A percentile compares a stretch with the other conserved stretches of the same genome.
phyloP scores from a whole-genome alignment of 2,797 vertebrate species.

The Sibirionetta formosa region DNA sequence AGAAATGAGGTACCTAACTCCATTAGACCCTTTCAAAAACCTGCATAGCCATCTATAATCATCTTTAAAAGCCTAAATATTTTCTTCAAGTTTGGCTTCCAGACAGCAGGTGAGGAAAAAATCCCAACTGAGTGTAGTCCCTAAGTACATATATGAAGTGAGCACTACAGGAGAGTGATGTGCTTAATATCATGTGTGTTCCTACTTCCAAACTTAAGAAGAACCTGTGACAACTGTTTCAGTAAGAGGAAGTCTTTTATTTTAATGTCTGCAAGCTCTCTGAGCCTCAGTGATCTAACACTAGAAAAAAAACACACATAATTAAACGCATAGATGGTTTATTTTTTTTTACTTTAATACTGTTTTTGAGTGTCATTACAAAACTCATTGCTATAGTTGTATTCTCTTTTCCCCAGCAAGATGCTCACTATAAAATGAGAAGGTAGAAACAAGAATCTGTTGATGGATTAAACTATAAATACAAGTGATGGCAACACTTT shows the following conservation, averaged over 20 bases:
- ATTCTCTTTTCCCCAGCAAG: conserved; percentile 24
- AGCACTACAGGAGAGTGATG: background rate
- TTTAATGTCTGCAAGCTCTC: background rate
- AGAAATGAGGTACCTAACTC: conserved; percentile 10
- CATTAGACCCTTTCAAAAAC: conserved; percentile 10
- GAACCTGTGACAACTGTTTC: background rate
- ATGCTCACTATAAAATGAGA: conserved; percentile 17
- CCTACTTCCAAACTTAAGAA: background rate
- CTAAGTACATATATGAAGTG: background rate
- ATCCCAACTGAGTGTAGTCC: rapidly evolving
- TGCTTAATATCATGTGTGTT: background rate
- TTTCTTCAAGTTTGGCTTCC: background rate
- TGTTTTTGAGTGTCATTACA: conserved; percentile 5
- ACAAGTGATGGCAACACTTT: conserved; percentile 26
- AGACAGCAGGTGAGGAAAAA: background rate
- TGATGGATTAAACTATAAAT: conserved; percentile 69
- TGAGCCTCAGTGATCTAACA: background rate
- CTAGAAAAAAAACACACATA: conserved; percentile 7
- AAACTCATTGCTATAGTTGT: background rate
- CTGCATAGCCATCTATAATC: background rate
- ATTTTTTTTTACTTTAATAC: background rate
- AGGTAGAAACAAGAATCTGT: conserved; percentile 5
- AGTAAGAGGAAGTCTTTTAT: background rate
- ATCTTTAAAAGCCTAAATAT: background rate
- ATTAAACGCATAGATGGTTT: background rate